Base-by-base conservation (phyloP, 2,888 invertebrate genomes). In the Chalcosyrphus nemorum region DNA sequence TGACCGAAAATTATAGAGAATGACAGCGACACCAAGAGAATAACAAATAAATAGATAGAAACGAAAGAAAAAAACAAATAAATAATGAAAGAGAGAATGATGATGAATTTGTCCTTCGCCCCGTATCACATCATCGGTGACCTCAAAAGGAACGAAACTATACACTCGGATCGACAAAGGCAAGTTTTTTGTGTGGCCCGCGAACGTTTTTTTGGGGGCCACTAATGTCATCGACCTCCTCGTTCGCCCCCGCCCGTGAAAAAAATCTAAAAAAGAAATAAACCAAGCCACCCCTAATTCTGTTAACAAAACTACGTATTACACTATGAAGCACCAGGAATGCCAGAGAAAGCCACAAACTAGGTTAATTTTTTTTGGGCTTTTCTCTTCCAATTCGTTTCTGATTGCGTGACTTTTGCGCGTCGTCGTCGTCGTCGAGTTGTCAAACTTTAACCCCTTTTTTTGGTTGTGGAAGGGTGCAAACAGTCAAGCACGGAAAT, bases 161-260 rank as follows among this genome's bases (percentile, higher is more conserved):
- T 19, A 21, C 57, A 21, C 57, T n/a, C n/a, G n/a, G 47, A 65
- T 57, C 57, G 47, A 59, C 50, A 41, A 29, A 29, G 7, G 29
- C 4, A 7, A 4, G 2, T 7, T 7, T 38, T 61, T 4, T 15
- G n/a, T n/a, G n/a, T n/a, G n/a, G n/a, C n/a, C n/a, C n/a, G n/a
- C n/a, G 17, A 21, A 24, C 38, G 21, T 7, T 15, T 9, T 29
- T 5, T n/a, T 11, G 11, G 45, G 61, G 43, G 29, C 29, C 19
- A 56, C 5, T 35, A 68, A 68, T 68, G 70, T 77, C 77, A 77
- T 70, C 66, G 77, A 70, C 56, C 77, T 63, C 24, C n/a, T n/a
- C 61, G 32, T 21, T 56, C 43, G 45, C 70, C 56, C 47, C 54
- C 45, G 43, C 11, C 47, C n/a, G n/a, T n/a, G n/a, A 17, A 43